Evolutionary conservation across 2,113 vertebrate genomes (phyloP).

Genomic region (Dromaius novaehollandiae): DNA sequence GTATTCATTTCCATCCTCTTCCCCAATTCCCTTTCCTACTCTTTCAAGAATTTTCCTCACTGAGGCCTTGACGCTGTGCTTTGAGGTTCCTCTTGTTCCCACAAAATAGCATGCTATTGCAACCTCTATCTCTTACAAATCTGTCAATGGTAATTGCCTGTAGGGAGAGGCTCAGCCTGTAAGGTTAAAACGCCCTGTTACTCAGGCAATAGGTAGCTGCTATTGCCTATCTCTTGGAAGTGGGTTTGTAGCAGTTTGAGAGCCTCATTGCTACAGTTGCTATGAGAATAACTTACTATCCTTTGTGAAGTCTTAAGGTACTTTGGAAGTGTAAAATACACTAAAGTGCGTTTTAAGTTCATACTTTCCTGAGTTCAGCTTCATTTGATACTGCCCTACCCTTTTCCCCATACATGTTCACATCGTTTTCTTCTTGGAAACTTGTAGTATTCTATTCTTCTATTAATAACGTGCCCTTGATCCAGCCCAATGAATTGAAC

Average conservation of each 20-base stretch:
- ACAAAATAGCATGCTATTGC: neutral
- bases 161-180: neutral
- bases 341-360: neutral
- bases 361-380: neutral
- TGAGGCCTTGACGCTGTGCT: neutral
- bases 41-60: neutral
- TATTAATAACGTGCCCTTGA: neutral
- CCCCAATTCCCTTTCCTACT: neutral
- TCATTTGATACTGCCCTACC: neutral
- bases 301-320: neutral
- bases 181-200: neutral
- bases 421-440: neutral
- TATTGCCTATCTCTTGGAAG: neutral
- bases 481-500: neutral
- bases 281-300: neutral
- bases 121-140: neutral
- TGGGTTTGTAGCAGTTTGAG: neutral
- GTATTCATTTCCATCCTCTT: neutral
- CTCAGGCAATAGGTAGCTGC: neutral
- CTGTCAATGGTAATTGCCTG: neutral
- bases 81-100: neutral
- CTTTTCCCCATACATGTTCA: neutral
- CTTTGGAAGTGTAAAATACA: neutral
- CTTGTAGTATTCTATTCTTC: neutral
- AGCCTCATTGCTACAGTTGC: neutral